Percentiles rank a stretch among this genome's conserved stretches.
These are phyloP conservation scores for Eristalinus aeneus DNA, from an alignment of 2,888 invertebrate species.

Conservation along the genomic window DNA sequence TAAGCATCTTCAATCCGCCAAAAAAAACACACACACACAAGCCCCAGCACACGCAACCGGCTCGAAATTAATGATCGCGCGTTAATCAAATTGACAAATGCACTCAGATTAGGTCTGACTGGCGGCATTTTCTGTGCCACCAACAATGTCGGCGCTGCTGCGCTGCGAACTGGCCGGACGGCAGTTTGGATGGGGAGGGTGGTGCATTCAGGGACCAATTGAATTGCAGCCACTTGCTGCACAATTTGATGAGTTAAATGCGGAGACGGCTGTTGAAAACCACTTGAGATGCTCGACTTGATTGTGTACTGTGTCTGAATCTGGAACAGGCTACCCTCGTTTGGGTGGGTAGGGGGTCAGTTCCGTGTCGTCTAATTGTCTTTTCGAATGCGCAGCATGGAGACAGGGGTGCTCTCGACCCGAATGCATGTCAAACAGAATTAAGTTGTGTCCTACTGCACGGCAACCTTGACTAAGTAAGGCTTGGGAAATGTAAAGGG, in stretches of 20 bases:
- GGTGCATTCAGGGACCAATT: background rate
- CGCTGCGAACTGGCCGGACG: background rate
- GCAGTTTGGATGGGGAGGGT: no score
- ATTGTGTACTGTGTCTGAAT: background rate
- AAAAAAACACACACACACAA: constrained; percentile 17
- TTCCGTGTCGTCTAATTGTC: background rate
- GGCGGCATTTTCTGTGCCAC: constrained; percentile 39
- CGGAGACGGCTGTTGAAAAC: background rate
- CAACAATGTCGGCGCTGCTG: background rate
- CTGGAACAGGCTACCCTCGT: background rate
- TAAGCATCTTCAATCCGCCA: constrained; percentile 54
- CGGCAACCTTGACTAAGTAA: no score
- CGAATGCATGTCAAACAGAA: no score
- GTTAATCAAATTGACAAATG: constrained; percentile 69
- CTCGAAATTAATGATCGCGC: constrained; percentile 45
- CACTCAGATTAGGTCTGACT: constrained; percentile 55
- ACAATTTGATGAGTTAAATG: background rate
- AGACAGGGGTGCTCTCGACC: no score
- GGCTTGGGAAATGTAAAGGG: no score
- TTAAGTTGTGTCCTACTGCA: no score
- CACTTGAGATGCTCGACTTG: background rate
- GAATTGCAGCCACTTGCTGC: background rate
- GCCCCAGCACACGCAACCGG: background rate
- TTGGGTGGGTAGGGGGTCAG: background rate
- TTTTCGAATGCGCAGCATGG: no score